Conservation (phyloP, 2,888 invertebrate genomes). For the Anoplius nigerrimus region DNA sequence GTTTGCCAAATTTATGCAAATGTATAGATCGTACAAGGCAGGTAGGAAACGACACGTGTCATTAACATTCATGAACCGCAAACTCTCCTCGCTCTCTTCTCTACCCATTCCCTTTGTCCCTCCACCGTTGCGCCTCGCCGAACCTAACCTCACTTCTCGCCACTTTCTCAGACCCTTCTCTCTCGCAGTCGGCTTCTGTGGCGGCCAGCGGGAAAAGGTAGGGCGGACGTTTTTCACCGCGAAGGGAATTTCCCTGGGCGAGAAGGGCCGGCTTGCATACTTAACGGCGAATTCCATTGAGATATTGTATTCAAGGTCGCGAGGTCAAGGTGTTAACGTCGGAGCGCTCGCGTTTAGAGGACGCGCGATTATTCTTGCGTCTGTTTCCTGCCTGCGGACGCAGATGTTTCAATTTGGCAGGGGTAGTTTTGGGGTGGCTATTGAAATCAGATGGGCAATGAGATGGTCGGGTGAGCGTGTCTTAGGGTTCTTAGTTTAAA, state of each 20-base stretch:
- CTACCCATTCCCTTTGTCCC: neutral
- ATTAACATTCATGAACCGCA: constrained; percentile 66
- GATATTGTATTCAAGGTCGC: no score
- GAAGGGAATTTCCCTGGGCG: constrained; percentile 1
- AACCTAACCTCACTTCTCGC: neutral
- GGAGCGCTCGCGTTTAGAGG: neutral
- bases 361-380: neutral
- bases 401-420: neutral
- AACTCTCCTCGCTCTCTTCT: constrained; percentile 1
- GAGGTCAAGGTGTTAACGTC: no score
- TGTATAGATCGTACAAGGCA: constrained; percentile 47
- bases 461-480: no score
- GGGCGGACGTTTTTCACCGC: neutral
- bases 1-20: constrained; percentile 69
- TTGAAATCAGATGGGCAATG: neutral
- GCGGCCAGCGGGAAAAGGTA: neutral
- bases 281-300: neutral
- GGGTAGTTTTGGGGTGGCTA: neutral
- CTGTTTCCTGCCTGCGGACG: neutral
- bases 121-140: constrained; percentile 8
- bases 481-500: no score
- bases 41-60: constrained; percentile 45
- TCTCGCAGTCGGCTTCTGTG: neutral
- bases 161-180: constrained; percentile 3
- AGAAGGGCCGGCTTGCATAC: neutral